phyloP scores from a whole-genome alignment of 2,113 vertebrate species.

The Hypocryptadius cinnamomeus region DNA sequence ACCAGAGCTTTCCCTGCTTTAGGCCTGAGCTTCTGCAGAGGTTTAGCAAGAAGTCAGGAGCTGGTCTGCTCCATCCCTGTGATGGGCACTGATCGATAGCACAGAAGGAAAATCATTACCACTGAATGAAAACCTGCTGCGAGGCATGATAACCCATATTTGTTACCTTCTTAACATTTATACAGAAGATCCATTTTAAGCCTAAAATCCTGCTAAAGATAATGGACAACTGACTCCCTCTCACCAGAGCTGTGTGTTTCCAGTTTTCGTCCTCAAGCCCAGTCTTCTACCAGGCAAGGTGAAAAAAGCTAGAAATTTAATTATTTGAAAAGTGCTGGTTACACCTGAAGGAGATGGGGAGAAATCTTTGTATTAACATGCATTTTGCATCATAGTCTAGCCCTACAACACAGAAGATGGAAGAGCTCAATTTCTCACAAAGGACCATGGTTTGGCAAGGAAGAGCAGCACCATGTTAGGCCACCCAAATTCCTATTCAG shows the following conservation, averaged over 20 bases:
- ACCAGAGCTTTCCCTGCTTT: not conserved
- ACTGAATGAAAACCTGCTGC: not conserved
- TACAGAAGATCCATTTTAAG: not conserved
- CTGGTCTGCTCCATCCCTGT: not conserved
- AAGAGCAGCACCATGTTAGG: not conserved
- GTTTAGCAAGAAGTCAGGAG: not conserved
- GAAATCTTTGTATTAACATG: not conserved
- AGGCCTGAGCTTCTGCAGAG: not conserved
- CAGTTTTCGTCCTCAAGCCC: not conserved
- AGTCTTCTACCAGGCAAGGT: not conserved
- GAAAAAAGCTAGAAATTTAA: not conserved
- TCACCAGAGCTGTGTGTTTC: not conserved
- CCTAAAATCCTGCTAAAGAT: not conserved
- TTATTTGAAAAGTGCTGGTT: not conserved
- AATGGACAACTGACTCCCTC: not conserved
- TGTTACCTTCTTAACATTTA: not conserved
- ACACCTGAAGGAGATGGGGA: not conserved
- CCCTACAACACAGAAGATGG: not conserved
- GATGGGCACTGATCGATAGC: not conserved
- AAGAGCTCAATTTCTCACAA: not conserved
- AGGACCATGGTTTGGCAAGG: not conserved
- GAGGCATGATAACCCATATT: not conserved
- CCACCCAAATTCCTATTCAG: not conserved
- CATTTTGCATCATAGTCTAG: not conserved
- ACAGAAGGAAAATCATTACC: not conserved